Evolutionary conservation across 2,113 vertebrate genomes (phyloP).

Genomic region (Rhinolophus sinicus): DNA sequence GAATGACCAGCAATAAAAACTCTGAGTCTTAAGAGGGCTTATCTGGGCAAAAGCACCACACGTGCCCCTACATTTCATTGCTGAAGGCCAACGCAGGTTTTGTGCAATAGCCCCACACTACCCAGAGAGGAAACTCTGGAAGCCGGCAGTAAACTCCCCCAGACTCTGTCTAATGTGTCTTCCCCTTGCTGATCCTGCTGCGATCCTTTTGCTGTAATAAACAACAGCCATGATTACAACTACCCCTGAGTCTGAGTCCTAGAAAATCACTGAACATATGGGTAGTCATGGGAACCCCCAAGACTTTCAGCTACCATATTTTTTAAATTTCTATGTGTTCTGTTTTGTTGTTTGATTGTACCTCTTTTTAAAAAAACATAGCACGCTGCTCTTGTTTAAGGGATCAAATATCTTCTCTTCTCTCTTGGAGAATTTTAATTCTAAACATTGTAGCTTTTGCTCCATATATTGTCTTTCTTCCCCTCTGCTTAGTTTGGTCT

Average conservation of each 20-base stretch:
- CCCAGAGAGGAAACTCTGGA: not conserved
- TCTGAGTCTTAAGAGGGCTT: not conserved
- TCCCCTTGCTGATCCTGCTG: not conserved
- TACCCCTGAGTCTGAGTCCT: not conserved
- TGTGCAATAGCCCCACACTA: not conserved
- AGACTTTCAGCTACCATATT: not conserved
- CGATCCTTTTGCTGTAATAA: not conserved
- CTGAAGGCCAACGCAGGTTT: not conserved
- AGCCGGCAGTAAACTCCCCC: not conserved
- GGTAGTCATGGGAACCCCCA: not conserved
- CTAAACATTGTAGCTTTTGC: not conserved
- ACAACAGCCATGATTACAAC: not conserved
- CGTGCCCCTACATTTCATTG: not conserved
- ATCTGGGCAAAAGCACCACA: not conserved
- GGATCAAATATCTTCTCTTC: not conserved
- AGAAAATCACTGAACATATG: not conserved
- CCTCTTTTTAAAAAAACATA: not conserved
- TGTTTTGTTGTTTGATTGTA: not conserved
- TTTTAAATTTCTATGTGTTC: not conserved
- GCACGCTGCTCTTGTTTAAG: not conserved
- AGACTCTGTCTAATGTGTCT: not conserved
- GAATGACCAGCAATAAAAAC: not conserved
- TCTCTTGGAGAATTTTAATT: constrained; percentile 9
- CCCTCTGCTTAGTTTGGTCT: not conserved
- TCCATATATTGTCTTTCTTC: not conserved